A percentile compares a stretch with the other conserved stretches of the same genome.
These are phyloP conservation scores for Fulmarus glacialis DNA, from an alignment of 2,113 vertebrate genomes.

Conservation along the genomic window DNA sequence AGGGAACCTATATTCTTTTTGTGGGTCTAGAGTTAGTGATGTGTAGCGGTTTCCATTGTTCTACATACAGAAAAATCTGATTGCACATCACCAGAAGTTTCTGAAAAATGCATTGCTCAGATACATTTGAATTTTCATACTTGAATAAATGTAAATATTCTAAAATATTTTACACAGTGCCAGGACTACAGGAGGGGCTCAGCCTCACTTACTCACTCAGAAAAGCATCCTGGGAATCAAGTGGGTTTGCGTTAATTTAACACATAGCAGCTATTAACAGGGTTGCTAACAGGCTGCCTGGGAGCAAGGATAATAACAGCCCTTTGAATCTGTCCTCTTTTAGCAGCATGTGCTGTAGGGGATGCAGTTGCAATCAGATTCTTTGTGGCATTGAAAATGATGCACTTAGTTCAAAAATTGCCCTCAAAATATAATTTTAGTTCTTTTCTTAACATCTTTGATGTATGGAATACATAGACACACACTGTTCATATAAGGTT, in stretches of 20 bases:
- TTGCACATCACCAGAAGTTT: background rate
- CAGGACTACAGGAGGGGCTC: background rate
- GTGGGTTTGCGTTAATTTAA: conserved; percentile 54
- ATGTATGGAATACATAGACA: conserved; percentile 56
- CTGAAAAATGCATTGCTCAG: background rate
- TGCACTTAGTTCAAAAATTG: conserved; percentile 60
- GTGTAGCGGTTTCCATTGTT: background rate
- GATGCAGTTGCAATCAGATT: conserved; percentile 61
- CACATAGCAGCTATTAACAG: conserved; percentile 58
- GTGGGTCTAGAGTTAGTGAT: background rate
- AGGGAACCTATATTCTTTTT: background rate
- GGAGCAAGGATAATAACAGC: conserved; percentile 25
- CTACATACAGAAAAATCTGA: background rate
- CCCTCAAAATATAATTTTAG: conserved; percentile 65
- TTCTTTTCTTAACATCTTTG: conserved; percentile 63
- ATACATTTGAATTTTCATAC: background rate
- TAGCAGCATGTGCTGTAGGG: conserved; percentile 43
- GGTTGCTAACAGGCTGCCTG: conserved; percentile 48
- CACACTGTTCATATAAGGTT: conserved; percentile 37
- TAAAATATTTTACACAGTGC: background rate
- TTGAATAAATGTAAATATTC: background rate
- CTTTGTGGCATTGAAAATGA: conserved; percentile 62
- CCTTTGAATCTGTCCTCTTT: conserved; percentile 50
- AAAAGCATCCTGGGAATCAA: conserved; percentile 44
- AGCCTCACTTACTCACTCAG: background rate